Evolutionary conservation across 2,113 vertebrate genomes (phyloP), one percentile per base, ranked within the genome.

Genomic region (Ahaetulla prasina): DNA sequence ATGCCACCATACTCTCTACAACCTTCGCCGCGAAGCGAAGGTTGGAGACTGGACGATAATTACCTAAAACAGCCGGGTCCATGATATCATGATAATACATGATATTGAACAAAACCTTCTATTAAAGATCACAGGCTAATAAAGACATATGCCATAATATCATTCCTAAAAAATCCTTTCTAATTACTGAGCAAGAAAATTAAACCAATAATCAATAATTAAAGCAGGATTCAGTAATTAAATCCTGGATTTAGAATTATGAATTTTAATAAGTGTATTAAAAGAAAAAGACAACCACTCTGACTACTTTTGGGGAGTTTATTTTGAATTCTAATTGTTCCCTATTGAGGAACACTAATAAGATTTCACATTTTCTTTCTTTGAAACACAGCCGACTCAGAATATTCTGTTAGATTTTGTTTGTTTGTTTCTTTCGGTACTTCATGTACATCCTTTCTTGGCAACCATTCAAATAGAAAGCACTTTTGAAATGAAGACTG

Each of bases 131-230:
- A 92, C 92, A 63, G 50, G 92, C 94, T 95, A 93, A 95, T 95
- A 93, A 84, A 92, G 89, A 94, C 92, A 95, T 92, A 91, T 3
- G 0, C n/a, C 84, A 91, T 25, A 60, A 25, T 57, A 86, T 53
- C 43, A 92, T n/a, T 95, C 95, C 85, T 93, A 35, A 27, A 92
- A 74, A 89, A 49, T 94, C 23, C 23, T 27, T 93, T 93, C 93
- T 95, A 95, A 93, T 96, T 94, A 74, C 49, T 94, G 93, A 96
- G 74, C 52, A 95, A 93, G 74, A 87, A 25, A 57, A 57, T 57
- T 23, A 25, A 57, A 57, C 25, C 55, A 57, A 54, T 54, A 54
- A 54, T 54, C 53, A 54, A 57, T 20, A 57, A 57, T 57, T 57
- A 57, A 57, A 57, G 55, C 55, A 25, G 22, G 55, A 57, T 96